Percentiles rank a stretch among this genome's conserved stretches.
Evolutionary conservation across 2,797 vertebrate species (phyloP).

Genomic region (Lagothrix lagotricha): DNA sequence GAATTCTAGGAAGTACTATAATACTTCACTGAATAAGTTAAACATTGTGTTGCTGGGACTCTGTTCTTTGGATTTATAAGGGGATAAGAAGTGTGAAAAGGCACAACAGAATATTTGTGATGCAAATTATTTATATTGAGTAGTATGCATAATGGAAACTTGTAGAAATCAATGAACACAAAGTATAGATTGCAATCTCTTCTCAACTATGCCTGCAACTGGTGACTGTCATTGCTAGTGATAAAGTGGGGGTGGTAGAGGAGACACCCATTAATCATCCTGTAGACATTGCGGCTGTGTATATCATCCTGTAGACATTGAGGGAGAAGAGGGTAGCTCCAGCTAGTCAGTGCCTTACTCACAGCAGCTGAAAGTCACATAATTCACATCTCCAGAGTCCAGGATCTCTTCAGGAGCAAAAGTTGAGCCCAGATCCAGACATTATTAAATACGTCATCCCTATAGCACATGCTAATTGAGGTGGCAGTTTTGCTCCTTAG

Average conservation of each 20-base stretch:
- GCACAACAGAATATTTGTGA: neutral
- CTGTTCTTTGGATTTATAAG: neutral
- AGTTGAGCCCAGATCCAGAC: neutral
- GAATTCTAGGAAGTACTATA: neutral
- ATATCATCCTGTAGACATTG: neutral
- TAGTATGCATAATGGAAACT: neutral
- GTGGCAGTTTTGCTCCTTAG: neutral
- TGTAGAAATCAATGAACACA: slow-evolving; percentile 2
- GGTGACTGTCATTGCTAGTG: neutral
- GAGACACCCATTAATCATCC: neutral
- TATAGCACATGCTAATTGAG: neutral
- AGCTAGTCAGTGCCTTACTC: neutral
- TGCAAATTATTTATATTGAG: neutral
- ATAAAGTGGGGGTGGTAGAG: neutral
- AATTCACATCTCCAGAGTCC: neutral
- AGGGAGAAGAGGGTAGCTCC: neutral
- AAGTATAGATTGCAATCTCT: slow-evolving; percentile 28
- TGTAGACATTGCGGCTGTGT: neutral
- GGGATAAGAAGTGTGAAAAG: neutral
- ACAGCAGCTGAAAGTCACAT: neutral
- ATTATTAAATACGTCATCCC: neutral
- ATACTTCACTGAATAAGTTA: neutral
- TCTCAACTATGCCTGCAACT: neutral
- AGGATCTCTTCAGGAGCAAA: neutral
- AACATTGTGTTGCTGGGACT: neutral